These are phyloP conservation scores for Lucifuga dentata DNA, from an alignment of 2,113 vertebrate genomes.

Conservation along the genomic window DNA sequence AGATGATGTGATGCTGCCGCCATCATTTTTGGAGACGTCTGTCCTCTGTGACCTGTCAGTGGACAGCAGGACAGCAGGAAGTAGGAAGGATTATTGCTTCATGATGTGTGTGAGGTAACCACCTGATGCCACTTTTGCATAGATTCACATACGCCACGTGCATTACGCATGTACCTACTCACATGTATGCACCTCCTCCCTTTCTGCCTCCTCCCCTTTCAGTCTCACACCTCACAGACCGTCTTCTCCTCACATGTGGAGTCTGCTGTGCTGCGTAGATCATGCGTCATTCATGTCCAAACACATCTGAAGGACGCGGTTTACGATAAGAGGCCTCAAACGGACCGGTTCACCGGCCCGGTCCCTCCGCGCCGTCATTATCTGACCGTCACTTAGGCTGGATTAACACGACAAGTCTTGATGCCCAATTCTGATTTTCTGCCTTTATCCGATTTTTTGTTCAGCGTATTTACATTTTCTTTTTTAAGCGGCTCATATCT, in stretches of 20 bases:
- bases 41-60: too few relatives aligned
- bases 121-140: constrained; percentile 58
- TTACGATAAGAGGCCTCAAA: constrained; percentile 65
- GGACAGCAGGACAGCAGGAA: constrained; percentile 33
- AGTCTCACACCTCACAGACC: constrained; percentile 47
- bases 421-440: too few relatives aligned
- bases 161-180: constrained; percentile 9
- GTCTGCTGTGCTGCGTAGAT: constrained; percentile 56
- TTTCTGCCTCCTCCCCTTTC: constrained; percentile 23
- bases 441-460: too few relatives aligned
- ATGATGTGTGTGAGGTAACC: constrained; percentile 41
- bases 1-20: constrained; percentile 20
- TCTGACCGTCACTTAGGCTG: too few relatives aligned
- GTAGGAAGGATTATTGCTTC: too few relatives aligned
- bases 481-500: too few relatives aligned
- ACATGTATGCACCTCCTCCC: neutral
- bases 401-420: too few relatives aligned
- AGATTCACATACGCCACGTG: constrained; percentile 13
- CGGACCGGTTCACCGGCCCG: constrained; percentile 49
- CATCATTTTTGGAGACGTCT: neutral
- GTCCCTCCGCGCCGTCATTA: constrained; percentile 49
- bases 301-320: constrained; percentile 73
- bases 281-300: constrained; percentile 68
- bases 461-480: too few relatives aligned
- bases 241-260: constrained; percentile 61